Base-by-base conservation (phyloP, 2,113 vertebrate genomes). In the Pseudonaja textilis region DNA sequence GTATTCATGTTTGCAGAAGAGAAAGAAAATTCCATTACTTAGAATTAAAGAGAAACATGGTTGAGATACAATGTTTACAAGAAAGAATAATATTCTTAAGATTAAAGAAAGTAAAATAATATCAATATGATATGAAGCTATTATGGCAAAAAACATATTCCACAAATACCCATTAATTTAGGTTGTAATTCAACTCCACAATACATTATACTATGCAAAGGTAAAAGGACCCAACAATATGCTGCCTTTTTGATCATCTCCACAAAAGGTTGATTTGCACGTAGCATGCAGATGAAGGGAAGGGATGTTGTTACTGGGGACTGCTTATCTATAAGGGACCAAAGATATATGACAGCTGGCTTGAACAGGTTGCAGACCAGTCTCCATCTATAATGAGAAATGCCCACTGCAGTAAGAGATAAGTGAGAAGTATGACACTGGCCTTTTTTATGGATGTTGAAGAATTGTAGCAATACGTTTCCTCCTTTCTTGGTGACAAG, bases 381-480 rank as follows among this genome's bases (percentile, higher is more conserved):
- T 42, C 91, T 92, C 29, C 9, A 56, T 93, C 57, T 91, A 16
- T 5, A 88, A 0, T 52, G 93, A 95, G 95, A 95, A 89, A 94
- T 88, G 94, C 56, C 87, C 88, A 4, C 0, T 0, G 6, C 88
- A 50, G 39, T 47, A 92, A 90, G 90, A 93, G 95, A 0, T 26
- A 42, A 96, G 96, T 91, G 94, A 94, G 95, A 91, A 96, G 61
- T 7, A 20, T 5, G 42, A 69, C 0, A 0, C 39, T 0, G 89
- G 92, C 81, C 3, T 34, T 91, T 92, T 61, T 93, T 6, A 14
- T 0, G 4, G 94, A 87, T 55, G 92, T 45, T 95, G 95, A 96
- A 85, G 95, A 92, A 95, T 93, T 26, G 96, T 94, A 92, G 95
- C 95, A 94, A 96, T 91, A 87, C 86, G 16, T 26, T 2, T 57